Percentiles rank a stretch among this genome's conserved stretches.
Evolutionary conservation across 2,797 vertebrate species (phyloP).

Genomic region (Pangasius macronema): DNA sequence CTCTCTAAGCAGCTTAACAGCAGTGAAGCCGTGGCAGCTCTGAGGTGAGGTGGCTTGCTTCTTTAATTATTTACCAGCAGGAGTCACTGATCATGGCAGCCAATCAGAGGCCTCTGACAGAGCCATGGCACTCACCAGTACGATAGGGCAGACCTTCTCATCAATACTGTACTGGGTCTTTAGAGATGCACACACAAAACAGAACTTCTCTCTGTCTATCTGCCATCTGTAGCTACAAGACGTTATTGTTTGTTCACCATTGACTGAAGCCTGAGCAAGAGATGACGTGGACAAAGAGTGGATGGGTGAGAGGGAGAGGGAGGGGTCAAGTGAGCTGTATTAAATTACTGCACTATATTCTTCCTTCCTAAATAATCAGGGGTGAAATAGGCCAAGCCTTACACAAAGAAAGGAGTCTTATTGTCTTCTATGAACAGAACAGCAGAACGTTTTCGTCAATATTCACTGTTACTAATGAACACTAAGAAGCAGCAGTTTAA

Average conservation of each 20-base stretch:
- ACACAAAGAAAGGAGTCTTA: background rate
- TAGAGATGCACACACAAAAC: background rate
- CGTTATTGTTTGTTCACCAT: background rate
- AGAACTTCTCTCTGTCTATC: background rate
- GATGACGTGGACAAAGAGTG: constrained; percentile 56
- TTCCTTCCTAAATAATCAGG: constrained; percentile 49
- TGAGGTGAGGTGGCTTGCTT: constrained; percentile 44
- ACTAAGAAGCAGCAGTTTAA: background rate
- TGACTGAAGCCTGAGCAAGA: constrained; percentile 48
- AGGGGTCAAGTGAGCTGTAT: constrained; percentile 57
- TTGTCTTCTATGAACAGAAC: constrained; percentile 8
- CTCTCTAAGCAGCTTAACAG: background rate
- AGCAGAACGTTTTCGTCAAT: background rate
- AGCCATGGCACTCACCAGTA: constrained; percentile 18
- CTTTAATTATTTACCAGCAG: constrained; percentile 66
- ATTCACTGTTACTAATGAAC: background rate
- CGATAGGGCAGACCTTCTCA: constrained; percentile 13
- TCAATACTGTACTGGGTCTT: constrained; percentile 23
- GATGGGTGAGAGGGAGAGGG: background rate
- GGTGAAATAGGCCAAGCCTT: constrained; percentile 2
- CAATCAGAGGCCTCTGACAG: constrained; percentile 37
- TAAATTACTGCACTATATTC: constrained; percentile 57
- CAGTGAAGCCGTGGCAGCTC: constrained; percentile 21
- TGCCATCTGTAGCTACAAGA: constrained; percentile 10
- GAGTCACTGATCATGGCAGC: constrained; percentile 53